A percentile compares a stretch with the other conserved stretches of the same genome.
phyloP scores from a whole-genome alignment of 2,113 vertebrate genomes.

The Sisor rabdophorus region DNA sequence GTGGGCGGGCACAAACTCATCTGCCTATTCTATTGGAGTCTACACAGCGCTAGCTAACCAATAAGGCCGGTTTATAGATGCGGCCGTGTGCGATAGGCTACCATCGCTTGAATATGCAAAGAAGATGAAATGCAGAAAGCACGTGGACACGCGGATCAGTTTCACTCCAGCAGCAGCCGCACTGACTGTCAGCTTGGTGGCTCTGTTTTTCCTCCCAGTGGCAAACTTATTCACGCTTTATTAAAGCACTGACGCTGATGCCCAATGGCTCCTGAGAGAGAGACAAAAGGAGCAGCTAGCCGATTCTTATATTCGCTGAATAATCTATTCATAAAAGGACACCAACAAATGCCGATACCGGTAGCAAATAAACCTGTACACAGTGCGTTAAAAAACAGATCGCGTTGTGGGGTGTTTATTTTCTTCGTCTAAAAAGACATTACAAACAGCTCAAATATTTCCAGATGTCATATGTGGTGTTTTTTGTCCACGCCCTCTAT shows the following conservation, averaged over 20 bases:
- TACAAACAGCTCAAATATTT: not conserved
- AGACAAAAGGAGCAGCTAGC: constrained; percentile 10
- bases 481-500: not conserved
- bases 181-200: constrained; percentile 57
- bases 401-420: not conserved
- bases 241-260: constrained; percentile 55
- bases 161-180: constrained; percentile 65
- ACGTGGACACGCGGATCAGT: constrained; percentile 76
- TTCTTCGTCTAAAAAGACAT: not conserved
- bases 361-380: not conserved
- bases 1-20: constrained; percentile 57
- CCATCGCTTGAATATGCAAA: constrained; percentile 69
- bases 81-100: constrained; percentile 62
- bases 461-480: not conserved
- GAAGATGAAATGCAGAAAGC: constrained; percentile 70
- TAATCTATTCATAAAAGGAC: not conserved
- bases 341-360: not conserved
- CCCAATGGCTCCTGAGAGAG: not conserved
- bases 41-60: constrained; percentile 46
- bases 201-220: constrained; percentile 54
- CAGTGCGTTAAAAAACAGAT: not conserved
- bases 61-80: constrained; percentile 48
- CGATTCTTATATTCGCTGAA: not conserved
- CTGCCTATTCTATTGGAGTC: constrained; percentile 54
- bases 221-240: constrained; percentile 53